These are phyloP conservation scores for Cantharis lateralis DNA, from an alignment of 2,888 invertebrate species.

Conservation along the genomic window DNA sequence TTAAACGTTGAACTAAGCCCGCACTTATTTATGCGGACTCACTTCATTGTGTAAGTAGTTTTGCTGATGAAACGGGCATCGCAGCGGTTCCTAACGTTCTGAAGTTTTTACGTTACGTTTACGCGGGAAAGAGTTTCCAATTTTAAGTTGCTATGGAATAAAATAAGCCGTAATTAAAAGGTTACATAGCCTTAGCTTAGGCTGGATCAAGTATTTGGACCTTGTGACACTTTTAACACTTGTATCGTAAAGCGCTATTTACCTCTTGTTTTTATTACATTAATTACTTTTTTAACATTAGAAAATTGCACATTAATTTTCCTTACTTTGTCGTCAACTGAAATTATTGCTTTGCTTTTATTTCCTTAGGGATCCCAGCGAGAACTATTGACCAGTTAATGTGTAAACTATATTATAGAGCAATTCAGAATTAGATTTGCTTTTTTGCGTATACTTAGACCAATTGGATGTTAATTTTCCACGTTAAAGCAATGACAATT, in stretches of 20 bases:
- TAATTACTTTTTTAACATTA: neutral
- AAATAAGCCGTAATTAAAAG: too few species aligned
- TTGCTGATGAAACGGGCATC: too few species aligned
- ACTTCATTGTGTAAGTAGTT: too few species aligned
- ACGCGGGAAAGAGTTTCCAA: too few species aligned
- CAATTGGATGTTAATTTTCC: neutral
- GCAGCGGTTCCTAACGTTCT: too few species aligned
- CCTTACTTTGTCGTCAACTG: neutral
- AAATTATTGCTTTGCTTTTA: neutral
- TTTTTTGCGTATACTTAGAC: neutral
- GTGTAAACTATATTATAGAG: neutral
- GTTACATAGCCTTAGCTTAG: too few species aligned
- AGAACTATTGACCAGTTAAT: neutral
- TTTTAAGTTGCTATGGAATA: too few species aligned
- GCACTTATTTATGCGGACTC: too few species aligned
- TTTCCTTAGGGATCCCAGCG: neutral
- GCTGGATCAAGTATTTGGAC: too few species aligned
- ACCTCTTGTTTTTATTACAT: neutral
- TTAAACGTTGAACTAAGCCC: too few species aligned
- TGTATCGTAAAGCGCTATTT: neutral
- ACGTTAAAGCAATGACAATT: neutral
- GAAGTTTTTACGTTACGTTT: too few species aligned
- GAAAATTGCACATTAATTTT: neutral
- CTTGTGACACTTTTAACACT: too few species aligned
- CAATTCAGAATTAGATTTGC: neutral